Evolutionary conservation across 2,797 vertebrate genomes (phyloP).

Genomic region (Lepus oiostolus): DNA sequence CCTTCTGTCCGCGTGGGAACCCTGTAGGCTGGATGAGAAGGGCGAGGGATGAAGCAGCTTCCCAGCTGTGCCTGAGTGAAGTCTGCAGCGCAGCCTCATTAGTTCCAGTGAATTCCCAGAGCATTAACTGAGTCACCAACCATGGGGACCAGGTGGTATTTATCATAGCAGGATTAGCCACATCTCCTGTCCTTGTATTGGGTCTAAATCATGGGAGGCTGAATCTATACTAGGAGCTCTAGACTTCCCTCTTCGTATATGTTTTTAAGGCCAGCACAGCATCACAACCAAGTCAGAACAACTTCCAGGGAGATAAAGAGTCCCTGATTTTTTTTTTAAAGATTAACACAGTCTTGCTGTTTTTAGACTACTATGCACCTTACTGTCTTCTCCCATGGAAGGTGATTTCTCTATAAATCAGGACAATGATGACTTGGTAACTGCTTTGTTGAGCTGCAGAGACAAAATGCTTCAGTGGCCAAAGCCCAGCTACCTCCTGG

Average conservation of each 20-base stretch:
- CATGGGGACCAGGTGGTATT: neutral
- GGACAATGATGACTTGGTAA: constrained; percentile 56
- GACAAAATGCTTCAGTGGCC: constrained; percentile 53
- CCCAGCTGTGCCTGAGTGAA: neutral
- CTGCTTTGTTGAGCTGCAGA: constrained; percentile 48
- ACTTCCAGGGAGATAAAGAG: constrained; percentile 33
- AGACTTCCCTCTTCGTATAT: neutral
- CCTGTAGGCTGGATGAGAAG: rapidly evolving
- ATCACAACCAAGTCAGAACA: constrained; percentile 35
- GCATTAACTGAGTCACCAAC: neutral
- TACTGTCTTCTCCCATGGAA: constrained; percentile 59
- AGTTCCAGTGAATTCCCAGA: neutral
- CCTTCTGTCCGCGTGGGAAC: neutral
- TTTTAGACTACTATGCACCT: constrained; percentile 15
- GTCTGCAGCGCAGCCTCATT: neutral
- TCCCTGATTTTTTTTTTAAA: neutral
- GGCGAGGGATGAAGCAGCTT: neutral
- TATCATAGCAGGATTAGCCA: neutral
- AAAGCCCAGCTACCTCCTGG: neutral
- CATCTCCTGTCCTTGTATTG: neutral
- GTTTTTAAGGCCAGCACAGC: neutral
- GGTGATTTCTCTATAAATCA: constrained; percentile 65
- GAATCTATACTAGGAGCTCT: neutral
- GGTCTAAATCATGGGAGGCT: neutral
- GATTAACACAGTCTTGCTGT: constrained; percentile 55